These are phyloP conservation scores for Morpho helenor DNA, from an alignment of 2,888 invertebrate genomes.

Conservation along the genomic window DNA sequence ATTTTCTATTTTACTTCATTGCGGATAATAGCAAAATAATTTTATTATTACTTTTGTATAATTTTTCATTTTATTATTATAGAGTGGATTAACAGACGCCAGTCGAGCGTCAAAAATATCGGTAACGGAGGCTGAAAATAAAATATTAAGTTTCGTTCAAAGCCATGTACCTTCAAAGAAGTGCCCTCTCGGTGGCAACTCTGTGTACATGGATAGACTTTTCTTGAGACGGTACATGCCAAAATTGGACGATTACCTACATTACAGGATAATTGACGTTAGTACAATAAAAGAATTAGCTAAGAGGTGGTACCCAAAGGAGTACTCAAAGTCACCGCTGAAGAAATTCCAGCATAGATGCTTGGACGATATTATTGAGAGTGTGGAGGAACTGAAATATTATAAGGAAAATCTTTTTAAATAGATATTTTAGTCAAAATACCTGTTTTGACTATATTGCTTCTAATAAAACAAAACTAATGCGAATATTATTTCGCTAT, in stretches of 20 bases:
- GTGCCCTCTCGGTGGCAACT: slow-evolving; percentile 92
- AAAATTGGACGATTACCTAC: slow-evolving; percentile 85
- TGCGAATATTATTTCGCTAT: too few species aligned
- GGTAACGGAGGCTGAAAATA: slow-evolving; percentile 83
- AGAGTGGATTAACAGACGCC: slow-evolving; percentile 90
- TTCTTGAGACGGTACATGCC: slow-evolving; percentile 94
- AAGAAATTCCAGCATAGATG: slow-evolving; percentile 86
- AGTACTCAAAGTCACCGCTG: slow-evolving; percentile 75
- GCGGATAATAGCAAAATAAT: background rate
- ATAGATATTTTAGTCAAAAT: background rate
- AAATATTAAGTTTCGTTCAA: slow-evolving; percentile 85
- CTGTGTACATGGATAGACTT: slow-evolving; percentile 90
- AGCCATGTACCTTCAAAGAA: slow-evolving; percentile 74
- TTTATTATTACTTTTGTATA: slow-evolving; percentile 6
- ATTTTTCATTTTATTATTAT: slow-evolving; percentile 37
- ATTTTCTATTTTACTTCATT: too few species aligned
- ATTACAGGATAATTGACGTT: slow-evolving; percentile 96
- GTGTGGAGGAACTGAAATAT: slow-evolving; percentile 89
- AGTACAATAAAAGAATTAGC: slow-evolving; percentile 92
- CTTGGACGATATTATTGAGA: slow-evolving; percentile 91
- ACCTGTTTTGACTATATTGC: too few species aligned
- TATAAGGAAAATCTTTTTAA: slow-evolving; percentile 84
- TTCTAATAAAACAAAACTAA: background rate
- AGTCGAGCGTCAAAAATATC: slow-evolving; percentile 84
- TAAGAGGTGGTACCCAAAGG: slow-evolving; percentile 86